Base-by-base conservation (phyloP, 2,888 invertebrate species). In the Dromius quadrimaculatus region DNA sequence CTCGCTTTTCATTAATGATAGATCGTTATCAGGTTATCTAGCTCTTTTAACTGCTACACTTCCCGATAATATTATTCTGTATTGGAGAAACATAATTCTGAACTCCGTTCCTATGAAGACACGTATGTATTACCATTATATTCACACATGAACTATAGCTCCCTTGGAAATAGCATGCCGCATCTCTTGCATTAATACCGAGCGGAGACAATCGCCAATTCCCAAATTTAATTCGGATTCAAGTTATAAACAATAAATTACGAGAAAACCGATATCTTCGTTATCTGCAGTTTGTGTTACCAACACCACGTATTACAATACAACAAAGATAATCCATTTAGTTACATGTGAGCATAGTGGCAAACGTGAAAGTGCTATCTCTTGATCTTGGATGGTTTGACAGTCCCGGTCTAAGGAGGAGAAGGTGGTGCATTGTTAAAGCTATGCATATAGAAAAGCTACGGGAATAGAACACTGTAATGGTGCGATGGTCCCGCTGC, bases 181-280 rank as follows among this genome's bases (percentile, higher is more conserved):
- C n/a, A 6, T 38, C 17, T 17, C 20, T 13, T 15, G 28, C 50
- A 5, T 54, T 54, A 54, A 54, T 54, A 54, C 50, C 50, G 28
- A 54, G 15, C 23, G 50, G 23, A 54, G 50, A 54, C 50, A 54
- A 62, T 63, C 63, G 43, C 45, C 62, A 62, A 62, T 38, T 28
- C 63, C 63, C 43, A 63, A 63, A 63, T 63, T 41, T 63, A 63
- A 63, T 63, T 63, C 63, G 28, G 43, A 63, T 63, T 28, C 45
- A 32, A 45, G 43, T 63, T 63, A 63, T 63, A 66, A 66, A 66
- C 66, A 54, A 66, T 66, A 66, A 57, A 66, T 66, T 66, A 66
- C 38, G 23, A 20, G 23, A 34, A 23, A 50, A 23, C 66, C 66
- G 66, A 66, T 66, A 66, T 38, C 54, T 36, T 38, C 41, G 63